Evolutionary conservation across 1,140 invertebrate species (phyloP).

Genomic region (Leptinotarsa lineolata): DNA sequence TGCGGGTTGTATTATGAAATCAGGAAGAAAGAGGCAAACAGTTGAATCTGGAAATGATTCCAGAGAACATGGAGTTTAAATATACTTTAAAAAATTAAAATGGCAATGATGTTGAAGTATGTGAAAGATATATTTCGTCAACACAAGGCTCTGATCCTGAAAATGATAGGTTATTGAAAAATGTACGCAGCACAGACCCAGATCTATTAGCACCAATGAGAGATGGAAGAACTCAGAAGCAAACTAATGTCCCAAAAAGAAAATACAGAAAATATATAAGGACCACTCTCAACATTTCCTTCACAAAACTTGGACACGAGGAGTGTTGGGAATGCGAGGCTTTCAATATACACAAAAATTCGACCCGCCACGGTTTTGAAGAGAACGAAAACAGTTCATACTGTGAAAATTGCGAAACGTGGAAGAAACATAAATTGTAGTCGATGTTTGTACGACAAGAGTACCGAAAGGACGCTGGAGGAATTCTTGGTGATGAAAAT

Average conservation of each 20-base stretch:
- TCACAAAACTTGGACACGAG: slow-evolving; percentile 35
- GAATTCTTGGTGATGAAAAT: background rate
- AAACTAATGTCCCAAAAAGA: background rate
- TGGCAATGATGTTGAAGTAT: background rate
- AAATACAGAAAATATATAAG: slow-evolving; percentile 7
- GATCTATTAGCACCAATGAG: background rate
- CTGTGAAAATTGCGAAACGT: background rate
- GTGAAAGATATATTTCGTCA: slow-evolving; percentile 2
- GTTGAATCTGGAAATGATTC: slow-evolving; percentile 7
- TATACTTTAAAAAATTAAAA: slow-evolving; percentile 12
- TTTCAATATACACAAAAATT: too few relatives aligned
- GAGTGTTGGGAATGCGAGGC: too few relatives aligned
- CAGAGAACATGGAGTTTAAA: background rate
- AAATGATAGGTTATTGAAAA: slow-evolving; percentile 8
- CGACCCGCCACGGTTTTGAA: too few relatives aligned
- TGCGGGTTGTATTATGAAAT: slow-evolving; percentile 21
- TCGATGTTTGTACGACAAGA: slow-evolving; percentile 21
- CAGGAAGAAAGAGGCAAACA: background rate
- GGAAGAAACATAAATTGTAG: slow-evolving; percentile 23
- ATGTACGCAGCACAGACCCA: background rate
- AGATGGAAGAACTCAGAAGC: background rate
- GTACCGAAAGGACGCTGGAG: slow-evolving; percentile 10
- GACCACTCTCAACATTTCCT: slow-evolving; percentile 29
- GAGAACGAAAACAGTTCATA: background rate
- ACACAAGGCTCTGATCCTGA: background rate